phyloP scores from a whole-genome alignment of 2,113 vertebrate genomes.

The Trematomus loennbergii region DNA sequence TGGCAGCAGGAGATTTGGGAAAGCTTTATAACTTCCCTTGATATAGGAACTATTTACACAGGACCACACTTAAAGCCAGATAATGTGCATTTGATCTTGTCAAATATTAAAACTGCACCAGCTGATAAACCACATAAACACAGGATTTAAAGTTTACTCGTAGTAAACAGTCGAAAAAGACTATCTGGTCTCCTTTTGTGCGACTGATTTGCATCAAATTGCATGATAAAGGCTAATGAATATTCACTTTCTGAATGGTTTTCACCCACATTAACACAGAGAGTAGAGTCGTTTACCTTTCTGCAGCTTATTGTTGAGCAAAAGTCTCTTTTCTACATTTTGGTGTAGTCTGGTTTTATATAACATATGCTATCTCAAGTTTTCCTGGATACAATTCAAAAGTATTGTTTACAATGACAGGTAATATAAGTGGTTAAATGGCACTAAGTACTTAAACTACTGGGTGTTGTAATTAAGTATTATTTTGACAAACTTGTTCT shows the following conservation, averaged over 20 bases:
- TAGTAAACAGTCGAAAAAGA: too few relatives aligned
- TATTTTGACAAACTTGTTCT: too few relatives aligned
- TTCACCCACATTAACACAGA: not conserved
- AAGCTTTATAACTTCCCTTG: not conserved
- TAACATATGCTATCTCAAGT: not conserved
- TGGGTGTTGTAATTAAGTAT: too few relatives aligned
- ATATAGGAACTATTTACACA: not conserved
- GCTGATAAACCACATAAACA: not conserved
- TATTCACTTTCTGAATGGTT: not conserved
- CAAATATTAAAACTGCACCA: not conserved
- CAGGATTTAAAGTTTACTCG: not conserved
- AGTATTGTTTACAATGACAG: not conserved
- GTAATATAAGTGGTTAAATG: too few relatives aligned
- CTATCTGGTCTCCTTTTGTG: not conserved
- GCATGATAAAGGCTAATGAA: not conserved
- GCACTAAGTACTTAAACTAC: too few relatives aligned
- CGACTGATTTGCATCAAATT: not conserved
- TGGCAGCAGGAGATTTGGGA: conserved; percentile 3
- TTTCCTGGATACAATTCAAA: not conserved
- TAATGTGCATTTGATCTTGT: not conserved
- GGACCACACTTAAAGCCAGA: not conserved
- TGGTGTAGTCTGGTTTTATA: not conserved
- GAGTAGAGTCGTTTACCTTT: not conserved
- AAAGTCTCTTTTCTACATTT: not conserved
- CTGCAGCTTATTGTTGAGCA: not conserved